Evolutionary conservation across 2,797 vertebrate genomes (phyloP).

Genomic region (Anableps anableps): DNA sequence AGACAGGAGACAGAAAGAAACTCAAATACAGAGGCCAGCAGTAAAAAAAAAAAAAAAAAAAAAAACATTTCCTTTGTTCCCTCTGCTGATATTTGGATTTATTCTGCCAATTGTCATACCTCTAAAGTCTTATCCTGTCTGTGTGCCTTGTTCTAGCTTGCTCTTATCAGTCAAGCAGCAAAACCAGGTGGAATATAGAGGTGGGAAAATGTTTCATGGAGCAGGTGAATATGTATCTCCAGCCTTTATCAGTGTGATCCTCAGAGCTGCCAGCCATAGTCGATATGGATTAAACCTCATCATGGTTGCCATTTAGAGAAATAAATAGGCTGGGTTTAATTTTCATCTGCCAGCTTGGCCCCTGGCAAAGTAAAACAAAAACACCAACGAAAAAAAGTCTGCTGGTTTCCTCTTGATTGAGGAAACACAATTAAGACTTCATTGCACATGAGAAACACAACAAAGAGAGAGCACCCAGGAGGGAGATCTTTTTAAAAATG

Average conservation of each 20-base stretch:
- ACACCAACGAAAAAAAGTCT: too few species aligned
- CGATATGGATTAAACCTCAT: slow-evolving; percentile 44
- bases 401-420: slow-evolving; percentile 22
- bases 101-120: slow-evolving; percentile 19
- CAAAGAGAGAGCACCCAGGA: not conserved
- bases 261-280: slow-evolving; percentile 35
- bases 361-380: slow-evolving; percentile 27
- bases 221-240: slow-evolving; percentile 25
- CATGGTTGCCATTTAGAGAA: slow-evolving; percentile 39
- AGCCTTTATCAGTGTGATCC: slow-evolving; percentile 44
- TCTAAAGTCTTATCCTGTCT: slow-evolving; percentile 18
- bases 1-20: not conserved
- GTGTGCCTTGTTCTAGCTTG: slow-evolving; percentile 7
- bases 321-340: slow-evolving; percentile 41
- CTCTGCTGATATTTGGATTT: slow-evolving; percentile 29
- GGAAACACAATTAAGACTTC: slow-evolving; percentile 34
- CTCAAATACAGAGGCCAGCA: not conserved
- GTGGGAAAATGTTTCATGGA: slow-evolving; percentile 29
- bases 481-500: not conserved
- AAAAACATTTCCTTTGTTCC: slow-evolving; percentile 13
- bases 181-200: slow-evolving; percentile 22
- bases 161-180: slow-evolving; percentile 32
- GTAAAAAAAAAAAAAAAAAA: too few species aligned
- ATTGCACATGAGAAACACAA: slow-evolving; percentile 14
- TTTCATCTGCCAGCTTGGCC: slow-evolving; percentile 30